A percentile compares a stretch with the other conserved stretches of the same genome.
phyloP scores from a whole-genome alignment of 2,888 invertebrate species.

The Volucella zonaria region DNA sequence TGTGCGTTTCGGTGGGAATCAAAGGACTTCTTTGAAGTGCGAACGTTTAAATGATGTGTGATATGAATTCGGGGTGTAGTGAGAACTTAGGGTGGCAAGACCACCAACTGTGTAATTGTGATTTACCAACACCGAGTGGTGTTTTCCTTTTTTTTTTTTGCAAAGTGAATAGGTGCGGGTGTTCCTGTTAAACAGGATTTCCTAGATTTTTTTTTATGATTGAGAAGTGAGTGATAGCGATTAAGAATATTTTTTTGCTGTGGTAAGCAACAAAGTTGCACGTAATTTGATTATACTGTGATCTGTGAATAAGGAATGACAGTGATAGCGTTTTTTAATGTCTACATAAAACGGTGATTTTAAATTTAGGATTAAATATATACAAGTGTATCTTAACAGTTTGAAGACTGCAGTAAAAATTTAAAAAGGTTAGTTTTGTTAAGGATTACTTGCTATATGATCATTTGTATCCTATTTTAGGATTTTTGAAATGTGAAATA shows the following conservation, averaged over 20 bases:
- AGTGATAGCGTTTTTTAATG: constrained; percentile 32
- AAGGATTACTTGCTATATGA: no score
- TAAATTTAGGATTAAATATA: background rate
- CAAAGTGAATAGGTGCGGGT: constrained; percentile 21
- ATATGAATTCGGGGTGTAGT: constrained; percentile 32
- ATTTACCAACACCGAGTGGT: constrained; percentile 36
- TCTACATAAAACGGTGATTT: background rate
- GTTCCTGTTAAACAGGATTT: background rate
- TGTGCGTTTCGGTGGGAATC: constrained; percentile 8
- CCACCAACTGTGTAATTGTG: constrained; percentile 30
- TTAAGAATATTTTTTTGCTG: constrained; percentile 36
- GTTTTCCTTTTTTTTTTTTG: constrained; percentile 2
- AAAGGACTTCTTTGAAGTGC: constrained; percentile 67
- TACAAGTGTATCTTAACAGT: no score
- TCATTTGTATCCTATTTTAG: no score
- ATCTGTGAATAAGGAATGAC: constrained; percentile 35
- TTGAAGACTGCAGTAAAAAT: no score
- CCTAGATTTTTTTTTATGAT: constrained; percentile 10
- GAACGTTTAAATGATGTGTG: constrained; percentile 67
- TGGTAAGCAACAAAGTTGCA: constrained; percentile 70
- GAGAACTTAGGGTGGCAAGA: constrained; percentile 17
- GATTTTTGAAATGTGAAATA: no score
- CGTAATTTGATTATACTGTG: constrained; percentile 37
- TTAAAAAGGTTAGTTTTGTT: no score
- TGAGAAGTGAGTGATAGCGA: constrained; percentile 16